Conservation (phyloP, 2,888 invertebrate genomes). For the Erebia epiphron region DNA sequence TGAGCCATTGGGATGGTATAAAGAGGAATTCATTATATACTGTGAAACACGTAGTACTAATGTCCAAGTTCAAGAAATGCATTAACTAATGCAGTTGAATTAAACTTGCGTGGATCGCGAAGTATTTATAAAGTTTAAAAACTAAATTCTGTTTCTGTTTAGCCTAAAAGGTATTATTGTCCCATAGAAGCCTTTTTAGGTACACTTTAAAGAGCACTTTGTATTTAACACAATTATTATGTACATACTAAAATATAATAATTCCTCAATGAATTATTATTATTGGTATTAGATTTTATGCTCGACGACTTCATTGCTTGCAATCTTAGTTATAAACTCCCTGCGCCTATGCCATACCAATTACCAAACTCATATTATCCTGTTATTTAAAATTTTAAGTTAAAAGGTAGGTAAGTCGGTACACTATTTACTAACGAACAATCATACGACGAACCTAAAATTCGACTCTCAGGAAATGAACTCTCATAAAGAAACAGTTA, state of each 20-base stretch:
- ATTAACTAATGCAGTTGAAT: conserved; percentile 11
- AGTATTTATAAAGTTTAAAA: neutral
- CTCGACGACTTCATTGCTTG: no score
- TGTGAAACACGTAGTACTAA: conserved; percentile 13
- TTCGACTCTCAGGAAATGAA: conserved; percentile 36
- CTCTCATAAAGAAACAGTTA: conserved; percentile 58
- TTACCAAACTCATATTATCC: no score
- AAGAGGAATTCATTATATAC: conserved; percentile 28
- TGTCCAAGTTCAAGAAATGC: conserved; percentile 19
- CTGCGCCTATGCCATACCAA: no score
- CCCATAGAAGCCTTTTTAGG: no score
- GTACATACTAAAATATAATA: no score
- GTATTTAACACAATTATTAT: no score
- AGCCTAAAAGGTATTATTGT: neutral
- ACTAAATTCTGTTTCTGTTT: conserved; percentile 1
- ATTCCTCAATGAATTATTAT: no score
- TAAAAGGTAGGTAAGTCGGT: neutral
- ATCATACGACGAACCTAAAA: conserved; percentile 15
- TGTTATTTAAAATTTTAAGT: neutral
- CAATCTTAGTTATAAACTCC: no score
- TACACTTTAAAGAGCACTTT: no score
- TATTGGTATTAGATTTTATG: no score
- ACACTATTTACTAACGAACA: neutral
- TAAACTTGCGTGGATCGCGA: neutral
- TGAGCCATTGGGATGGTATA: conserved; percentile 24